Evolutionary conservation across 2,888 invertebrate genomes (phyloP), one percentile per base, ranked within the genome.

Genomic region (Crossocerus cetratus): DNA sequence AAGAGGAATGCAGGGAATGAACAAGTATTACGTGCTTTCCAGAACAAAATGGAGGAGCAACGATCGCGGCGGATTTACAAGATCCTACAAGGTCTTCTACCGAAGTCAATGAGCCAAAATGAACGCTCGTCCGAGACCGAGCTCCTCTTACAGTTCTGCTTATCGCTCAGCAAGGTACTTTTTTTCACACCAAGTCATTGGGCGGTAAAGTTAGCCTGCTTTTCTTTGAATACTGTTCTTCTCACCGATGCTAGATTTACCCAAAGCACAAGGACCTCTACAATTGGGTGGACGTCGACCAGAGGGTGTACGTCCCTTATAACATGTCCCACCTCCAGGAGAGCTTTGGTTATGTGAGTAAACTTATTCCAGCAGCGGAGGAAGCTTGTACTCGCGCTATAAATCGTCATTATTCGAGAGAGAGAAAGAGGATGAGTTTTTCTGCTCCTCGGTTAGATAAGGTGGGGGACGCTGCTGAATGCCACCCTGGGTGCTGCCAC

Each of bases 271-370:
- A 91, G 77, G 91, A 91, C 72, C 85, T 91, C 16, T 88, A 90
- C 72, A 88, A 89, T 69, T 88, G 89, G 84, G 86, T 90, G 61
- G 89, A 90, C 76, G 86, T 90, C 42, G 89, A 90, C 79, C 88
- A 91, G 81, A 86, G 89, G 69, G 87, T 90, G 70, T 90, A 89
- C 82, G 87, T 90, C 77, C 85, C 88, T 64, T 91, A 89, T 86
- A 88, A 90, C 73, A 81, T 91, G 70, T 88, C 90, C 60, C 86
- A 89, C 73, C 88, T 92, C 32, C 91, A 91, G 81, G 87, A 90
- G 62, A 88, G 86, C 71, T 91, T 91, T 81, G 89, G 88, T 84
- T 91, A 90, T 87, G 91, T 91, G 87, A 89, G 90, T 90, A 78
- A 22, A 65, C 18, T 56, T 49, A 65, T 23, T 66, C 23, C 45